Evolutionary conservation across 2,113 vertebrate genomes (phyloP), one percentile per base, ranked within the genome.

Genomic region (Sitta europaea): DNA sequence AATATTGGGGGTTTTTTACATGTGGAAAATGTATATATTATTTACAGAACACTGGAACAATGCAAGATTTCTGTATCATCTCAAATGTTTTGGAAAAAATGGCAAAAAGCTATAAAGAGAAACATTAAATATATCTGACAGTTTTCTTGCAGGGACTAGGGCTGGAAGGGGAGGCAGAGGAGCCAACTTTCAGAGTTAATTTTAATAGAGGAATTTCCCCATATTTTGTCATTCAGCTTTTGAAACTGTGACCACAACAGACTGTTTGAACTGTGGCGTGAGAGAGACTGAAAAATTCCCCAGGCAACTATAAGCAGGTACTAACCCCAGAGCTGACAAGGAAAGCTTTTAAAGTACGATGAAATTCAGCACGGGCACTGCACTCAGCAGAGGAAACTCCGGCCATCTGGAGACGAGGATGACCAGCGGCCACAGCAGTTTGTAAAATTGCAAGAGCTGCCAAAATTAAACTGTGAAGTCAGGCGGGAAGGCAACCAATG

Each of bases 131-230:
- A n/a, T 1, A 3, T 80, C 21, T 93, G 48, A 45, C 58, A 12
- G 50, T 50, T 74, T 80, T 86, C 70, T 94, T 81, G 58, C 33
- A 51, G 67, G 63, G 33, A 71, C 72, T 51, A 38, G 22, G 54
- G 89, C 81, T 90, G 81, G 88, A 94, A 88, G 65, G 43, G 53
- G 87, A 95, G 93, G 95, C 22, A 81, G 86, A 97, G 67, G 86
- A 90, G 72, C 87, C 68, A 80, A 95, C 94, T 94, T 97, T 98
- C 94, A 97, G 86, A 92, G 96, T 97, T 97, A 97, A 98, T 97
- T 98, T 97, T 98, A 98, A 97, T 96, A 88, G 96, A 98, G 98
- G 98, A 98, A 98, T 98, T 98, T 98, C 98, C 98, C 98, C 72
- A 35, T 73, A 92, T 97, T 97, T 97, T 98, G 95, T 96, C 95